Evolutionary conservation across 2,888 invertebrate species (phyloP), one percentile per base, ranked within the genome.

Genomic region (Brenthis ino): DNA sequence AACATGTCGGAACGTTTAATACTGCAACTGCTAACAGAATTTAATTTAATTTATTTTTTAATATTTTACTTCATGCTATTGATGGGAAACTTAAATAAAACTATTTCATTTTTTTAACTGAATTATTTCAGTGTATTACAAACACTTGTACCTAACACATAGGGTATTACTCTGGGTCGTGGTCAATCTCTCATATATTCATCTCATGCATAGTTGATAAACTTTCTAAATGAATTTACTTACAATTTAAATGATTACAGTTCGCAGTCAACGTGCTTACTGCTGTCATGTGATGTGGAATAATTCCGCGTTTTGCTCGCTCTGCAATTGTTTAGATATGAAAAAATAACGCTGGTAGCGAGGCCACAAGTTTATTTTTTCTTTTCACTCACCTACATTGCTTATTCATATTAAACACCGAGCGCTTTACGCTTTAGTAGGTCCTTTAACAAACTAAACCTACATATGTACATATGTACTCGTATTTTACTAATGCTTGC

Each of bases 311-410:
- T 77, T 77, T 77, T 74, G 79, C 74, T 63, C 24, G 37, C 56
- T 57, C 76, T 71, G 77, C 77, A 75, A 78, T 82, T 82, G 81
- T 81, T 83, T 81, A 81, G 80, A 81, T 81, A 81, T 81, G 79
- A 82, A 82, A 81, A 80, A 82, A 79, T 80, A 80, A 81, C 77
- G 71, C 33, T 68, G 47, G 57, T 53, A 65, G 51, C 67, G 43
- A 50, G 69, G 53, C 57, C 20, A 56, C 37, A 47, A 37, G 13
- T 70, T 63, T 64, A 50, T 67, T 64, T 65, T 67, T 63, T 66
- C 53, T 70, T 68, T 72, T 54, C 64, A 48, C 48, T 65, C 54
- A 67, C 64, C 58, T 64, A 53, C 58, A 64, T 70, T 60, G 66
- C 65, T 67, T 70, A 70, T 72, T 69, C 67, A 70, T 67, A 56